A percentile compares a stretch with the other conserved stretches of the same genome.
phyloP scores from a whole-genome alignment of 2,113 vertebrate genomes.

The Callospermophilus lateralis region DNA sequence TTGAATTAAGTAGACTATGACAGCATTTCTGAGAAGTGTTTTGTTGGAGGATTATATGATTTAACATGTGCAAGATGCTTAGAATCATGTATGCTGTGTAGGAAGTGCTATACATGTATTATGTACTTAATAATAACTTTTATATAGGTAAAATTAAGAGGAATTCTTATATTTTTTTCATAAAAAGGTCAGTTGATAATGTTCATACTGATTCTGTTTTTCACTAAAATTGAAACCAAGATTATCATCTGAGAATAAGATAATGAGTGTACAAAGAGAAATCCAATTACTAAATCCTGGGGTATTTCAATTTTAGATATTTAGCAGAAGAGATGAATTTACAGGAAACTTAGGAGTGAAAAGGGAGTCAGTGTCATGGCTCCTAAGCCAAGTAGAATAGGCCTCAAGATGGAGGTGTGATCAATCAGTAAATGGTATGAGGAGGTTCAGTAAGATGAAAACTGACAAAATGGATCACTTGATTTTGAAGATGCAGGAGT shows the following conservation, averaged over 20 bases:
- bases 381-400: neutral
- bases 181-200: neutral
- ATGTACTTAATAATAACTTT: neutral
- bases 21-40: neutral
- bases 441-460: neutral
- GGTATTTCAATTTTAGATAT: slow-evolving; percentile 2
- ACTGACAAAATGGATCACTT: neutral
- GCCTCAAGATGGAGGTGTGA: neutral
- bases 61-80: neutral
- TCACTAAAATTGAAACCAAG: slow-evolving; percentile 11
- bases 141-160: neutral
- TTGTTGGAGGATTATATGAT: neutral
- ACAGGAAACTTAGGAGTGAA: neutral
- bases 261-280: neutral
- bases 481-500: neutral
- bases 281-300: neutral
- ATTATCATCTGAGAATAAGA: neutral
- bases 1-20: neutral
- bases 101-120: neutral
- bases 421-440: neutral
- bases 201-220: neutral
- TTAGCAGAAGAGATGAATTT: neutral
- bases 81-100: neutral
- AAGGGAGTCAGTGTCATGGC: neutral
- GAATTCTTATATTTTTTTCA: neutral